phyloP scores from a whole-genome alignment of 1,140 invertebrate genomes.

The Cherax destructor region DNA sequence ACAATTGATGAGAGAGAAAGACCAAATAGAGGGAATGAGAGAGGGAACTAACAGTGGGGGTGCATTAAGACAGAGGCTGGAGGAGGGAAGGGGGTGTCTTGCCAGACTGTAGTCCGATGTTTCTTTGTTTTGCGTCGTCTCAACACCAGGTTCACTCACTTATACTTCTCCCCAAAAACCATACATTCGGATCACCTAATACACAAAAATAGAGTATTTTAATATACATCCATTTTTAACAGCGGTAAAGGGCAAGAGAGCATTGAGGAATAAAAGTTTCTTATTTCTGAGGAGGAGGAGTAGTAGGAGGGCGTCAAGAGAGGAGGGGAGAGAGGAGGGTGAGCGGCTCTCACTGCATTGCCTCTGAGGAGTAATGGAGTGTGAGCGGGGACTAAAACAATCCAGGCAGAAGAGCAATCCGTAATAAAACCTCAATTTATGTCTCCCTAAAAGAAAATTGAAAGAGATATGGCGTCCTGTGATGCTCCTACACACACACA shows the following conservation, averaged over 20 bases:
- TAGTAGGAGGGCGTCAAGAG: neutral
- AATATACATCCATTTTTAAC: no score
- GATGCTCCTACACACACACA: neutral
- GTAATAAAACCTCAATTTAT: constrained; percentile 53
- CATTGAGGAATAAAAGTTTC: neutral
- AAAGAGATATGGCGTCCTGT: constrained; percentile 5
- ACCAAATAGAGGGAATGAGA: constrained; percentile 52
- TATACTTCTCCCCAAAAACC: neutral
- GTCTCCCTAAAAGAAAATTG: constrained; percentile 44
- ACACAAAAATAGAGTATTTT: neutral
- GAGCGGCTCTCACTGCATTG: constrained; percentile 25
- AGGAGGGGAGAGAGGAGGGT: no score
- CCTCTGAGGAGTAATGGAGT: constrained; percentile 44
- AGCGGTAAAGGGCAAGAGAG: no score
- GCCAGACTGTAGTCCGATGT: constrained; percentile 4
- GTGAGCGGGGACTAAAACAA: constrained; percentile 29
- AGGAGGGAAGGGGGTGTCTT: neutral
- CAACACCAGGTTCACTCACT: neutral
- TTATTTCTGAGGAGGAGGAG: neutral
- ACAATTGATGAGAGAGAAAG: constrained; percentile 53
- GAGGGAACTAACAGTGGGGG: constrained; percentile 14
- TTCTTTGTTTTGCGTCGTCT: constrained; percentile 28
- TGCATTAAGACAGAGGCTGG: constrained; percentile 31
- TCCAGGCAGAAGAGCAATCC: constrained; percentile 45
- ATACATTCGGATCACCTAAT: neutral